Evolutionary conservation across 2,797 vertebrate genomes (phyloP).

Genomic region (Cyclura pinguis): DNA sequence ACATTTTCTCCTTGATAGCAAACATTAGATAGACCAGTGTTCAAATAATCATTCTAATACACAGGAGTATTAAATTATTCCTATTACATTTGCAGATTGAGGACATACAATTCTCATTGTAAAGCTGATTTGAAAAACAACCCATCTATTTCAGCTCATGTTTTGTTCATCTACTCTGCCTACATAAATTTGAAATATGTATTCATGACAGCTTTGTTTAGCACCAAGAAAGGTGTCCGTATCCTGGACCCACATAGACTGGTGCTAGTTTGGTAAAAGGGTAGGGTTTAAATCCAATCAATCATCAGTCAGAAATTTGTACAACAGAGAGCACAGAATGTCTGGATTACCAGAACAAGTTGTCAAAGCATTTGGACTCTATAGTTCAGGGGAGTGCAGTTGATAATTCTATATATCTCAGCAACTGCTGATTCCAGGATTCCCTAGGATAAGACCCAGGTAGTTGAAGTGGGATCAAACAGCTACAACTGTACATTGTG

Average conservation of each 20-base stretch:
- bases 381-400: too few species aligned
- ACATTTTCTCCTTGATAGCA: background rate
- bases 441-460: too few species aligned
- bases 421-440: too few species aligned
- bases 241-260: background rate
- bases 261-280: background rate
- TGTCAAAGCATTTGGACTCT: too few species aligned
- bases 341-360: too few species aligned
- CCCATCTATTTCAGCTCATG: background rate
- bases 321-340: too few species aligned
- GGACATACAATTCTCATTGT: background rate
- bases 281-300: too few species aligned
- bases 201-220: slow-evolving; percentile 12
- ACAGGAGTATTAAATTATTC: background rate
- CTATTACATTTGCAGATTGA: background rate
- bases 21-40: background rate
- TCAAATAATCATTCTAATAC: background rate
- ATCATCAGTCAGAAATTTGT: too few species aligned
- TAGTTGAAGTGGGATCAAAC: too few species aligned
- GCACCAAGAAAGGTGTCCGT: background rate
- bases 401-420: too few species aligned
- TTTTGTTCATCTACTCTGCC: slow-evolving; percentile 12
- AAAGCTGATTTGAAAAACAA: slow-evolving; percentile 25
- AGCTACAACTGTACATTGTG: too few species aligned
- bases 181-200: background rate